Evolutionary conservation across 2,888 invertebrate genomes (phyloP), one percentile per base, ranked within the genome.

Genomic region (Synanthedon vespiformis): DNA sequence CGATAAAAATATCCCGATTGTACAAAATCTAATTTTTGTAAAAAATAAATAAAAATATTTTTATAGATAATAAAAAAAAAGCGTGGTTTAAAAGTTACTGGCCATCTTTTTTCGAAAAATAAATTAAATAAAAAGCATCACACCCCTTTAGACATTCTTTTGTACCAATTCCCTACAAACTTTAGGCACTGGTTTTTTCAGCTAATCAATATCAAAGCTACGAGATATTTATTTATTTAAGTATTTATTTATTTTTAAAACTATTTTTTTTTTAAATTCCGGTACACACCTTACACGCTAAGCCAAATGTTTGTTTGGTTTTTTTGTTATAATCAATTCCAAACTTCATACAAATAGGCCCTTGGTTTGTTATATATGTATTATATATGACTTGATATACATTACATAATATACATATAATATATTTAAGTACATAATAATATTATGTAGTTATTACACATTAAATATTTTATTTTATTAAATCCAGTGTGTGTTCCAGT

Each of bases 141-240:
- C 40, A 40, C 50, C 44, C 34, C 13, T 40, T 11, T 14, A 48
- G 49, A 52, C 22, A 34, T 34, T 52, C 14, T 48, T 40, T 48
- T 52, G 50, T 48, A 71, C 70, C 74, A 1, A 10, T 57, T 63
- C 68, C 75, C 74, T 66, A 70, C 72, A 67, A 64, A 69, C 65
- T 61, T 75, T 77, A 86, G 86, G 85, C 86, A 85, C 86, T 83
- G 84, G 77, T 74, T 34, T 34, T 18, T 80, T 74, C 69, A 67
- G 78, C 76, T 81, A 80, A 80, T 22, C 72, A 77, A 78, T 85
- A 83, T 76, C 80, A 83, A 86, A 85, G 85, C 83, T 81, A 83
- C 34, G 34, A 34, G 34, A 51, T 40, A 77, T 68, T 63, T 22
- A 22, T 5, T 22, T 22, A 4, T 22, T 22, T n/a, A n/a, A n/a